Conservation (phyloP, 2,888 invertebrate species). For the Drosophila sordidapex region DNA sequence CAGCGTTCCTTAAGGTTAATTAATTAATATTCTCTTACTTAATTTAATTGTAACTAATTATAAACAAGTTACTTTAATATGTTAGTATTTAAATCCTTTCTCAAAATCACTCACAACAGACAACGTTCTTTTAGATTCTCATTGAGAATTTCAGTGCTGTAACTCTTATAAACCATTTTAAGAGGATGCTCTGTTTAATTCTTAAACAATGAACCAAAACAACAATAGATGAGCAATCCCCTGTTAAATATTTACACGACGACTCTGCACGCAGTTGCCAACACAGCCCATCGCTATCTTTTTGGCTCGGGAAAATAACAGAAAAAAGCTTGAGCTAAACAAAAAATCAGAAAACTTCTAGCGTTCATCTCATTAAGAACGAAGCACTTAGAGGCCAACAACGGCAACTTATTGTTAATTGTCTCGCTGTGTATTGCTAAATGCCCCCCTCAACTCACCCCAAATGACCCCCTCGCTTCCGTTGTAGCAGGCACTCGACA, state of each 20-base stretch:
- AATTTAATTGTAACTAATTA: background rate
- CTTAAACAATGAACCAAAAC: background rate
- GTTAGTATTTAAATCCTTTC: rapidly evolving
- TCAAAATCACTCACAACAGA: background rate
- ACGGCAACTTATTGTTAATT: slow-evolving; percentile 62
- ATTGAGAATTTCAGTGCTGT: background rate
- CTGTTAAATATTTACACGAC: background rate
- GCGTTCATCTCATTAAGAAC: slow-evolving; percentile 44
- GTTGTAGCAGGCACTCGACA: slow-evolving; percentile 18
- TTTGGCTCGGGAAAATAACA: background rate
- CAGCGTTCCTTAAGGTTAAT: background rate
- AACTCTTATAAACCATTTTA: background rate
- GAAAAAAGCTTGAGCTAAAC: slow-evolving; percentile 16
- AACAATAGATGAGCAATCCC: background rate
- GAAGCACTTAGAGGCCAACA: slow-evolving; percentile 41
- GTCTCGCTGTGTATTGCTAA: slow-evolving; percentile 40
- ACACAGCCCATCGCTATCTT: background rate
- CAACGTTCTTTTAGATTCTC: background rate
- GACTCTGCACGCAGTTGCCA: slow-evolving; percentile 14
- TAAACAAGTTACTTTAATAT: background rate
- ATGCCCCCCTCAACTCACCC: slow-evolving; percentile 11
- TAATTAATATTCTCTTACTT: rapidly evolving
- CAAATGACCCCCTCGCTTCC: background rate
- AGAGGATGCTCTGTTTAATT: background rate
- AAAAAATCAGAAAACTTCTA: slow-evolving; percentile 37